Evolutionary conservation across 2,113 vertebrate species (phyloP).

Genomic region (Catharus minimus): DNA sequence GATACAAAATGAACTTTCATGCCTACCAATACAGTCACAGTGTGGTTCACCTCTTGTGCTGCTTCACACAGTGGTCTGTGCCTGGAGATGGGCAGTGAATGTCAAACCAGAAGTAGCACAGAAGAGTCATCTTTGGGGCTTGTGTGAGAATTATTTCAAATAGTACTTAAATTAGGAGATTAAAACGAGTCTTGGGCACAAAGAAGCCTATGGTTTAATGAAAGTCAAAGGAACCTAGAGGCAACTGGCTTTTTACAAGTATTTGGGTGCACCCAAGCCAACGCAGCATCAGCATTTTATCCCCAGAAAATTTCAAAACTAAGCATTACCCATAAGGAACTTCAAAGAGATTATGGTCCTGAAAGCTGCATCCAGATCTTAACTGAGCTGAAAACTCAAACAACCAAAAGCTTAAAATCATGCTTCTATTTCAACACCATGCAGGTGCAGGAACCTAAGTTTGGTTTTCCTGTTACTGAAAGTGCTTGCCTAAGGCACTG

Average conservation of each 20-base stretch:
- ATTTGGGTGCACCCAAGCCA: neutral
- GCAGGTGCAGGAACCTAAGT: neutral
- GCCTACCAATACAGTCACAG: neutral
- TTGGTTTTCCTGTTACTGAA: slow-evolving; percentile 11
- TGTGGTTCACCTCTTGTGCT: neutral
- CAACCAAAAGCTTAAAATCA: neutral
- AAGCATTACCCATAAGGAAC: neutral
- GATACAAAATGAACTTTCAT: neutral
- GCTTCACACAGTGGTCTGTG: neutral
- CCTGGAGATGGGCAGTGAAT: accelerated
- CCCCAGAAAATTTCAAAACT: neutral
- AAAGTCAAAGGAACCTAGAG: neutral
- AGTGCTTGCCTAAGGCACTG: neutral
- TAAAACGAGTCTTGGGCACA: neutral
- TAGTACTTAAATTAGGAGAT: neutral
- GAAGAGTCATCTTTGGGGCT: neutral
- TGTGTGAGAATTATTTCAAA: neutral
- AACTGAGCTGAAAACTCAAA: slow-evolving; percentile 17
- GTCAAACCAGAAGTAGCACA: neutral
- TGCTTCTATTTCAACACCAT: neutral
- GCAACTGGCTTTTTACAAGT: neutral
- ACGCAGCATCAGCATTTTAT: neutral
- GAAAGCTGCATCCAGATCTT: slow-evolving; percentile 5
- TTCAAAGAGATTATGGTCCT: neutral
- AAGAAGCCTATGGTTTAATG: neutral